phyloP scores from a whole-genome alignment of 2,797 vertebrate genomes.

The Natrix natrix region DNA sequence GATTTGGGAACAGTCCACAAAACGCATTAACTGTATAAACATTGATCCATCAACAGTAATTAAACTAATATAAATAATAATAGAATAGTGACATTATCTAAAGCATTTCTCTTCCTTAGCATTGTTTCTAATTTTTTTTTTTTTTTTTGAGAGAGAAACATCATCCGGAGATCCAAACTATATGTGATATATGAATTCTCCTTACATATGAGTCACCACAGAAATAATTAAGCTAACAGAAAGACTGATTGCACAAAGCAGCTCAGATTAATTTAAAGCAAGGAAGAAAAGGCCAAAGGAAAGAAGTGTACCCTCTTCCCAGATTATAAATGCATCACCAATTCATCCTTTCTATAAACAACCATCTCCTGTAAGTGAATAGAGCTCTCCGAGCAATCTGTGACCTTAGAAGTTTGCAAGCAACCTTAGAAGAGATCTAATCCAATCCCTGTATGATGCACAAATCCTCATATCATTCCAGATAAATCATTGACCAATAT shows the following conservation, averaged over 20 bases:
- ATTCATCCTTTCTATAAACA: not conserved
- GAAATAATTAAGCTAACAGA: constrained; percentile 2
- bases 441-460: not conserved
- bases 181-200: not conserved
- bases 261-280: not conserved
- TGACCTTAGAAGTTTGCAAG: not conserved
- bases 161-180: not conserved
- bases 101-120: not conserved
- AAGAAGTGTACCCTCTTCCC: not conserved
- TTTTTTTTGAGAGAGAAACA: not conserved
- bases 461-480: not conserved
- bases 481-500: not conserved
- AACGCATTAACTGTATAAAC: constrained; percentile 14
- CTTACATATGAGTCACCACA: constrained; percentile 24
- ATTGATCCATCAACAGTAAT: not conserved
- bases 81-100: not conserved
- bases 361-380: not conserved
- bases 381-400: not conserved
- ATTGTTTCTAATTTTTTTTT: not conserved
- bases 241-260: not conserved
- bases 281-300: not conserved
- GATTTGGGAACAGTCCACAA: not conserved
- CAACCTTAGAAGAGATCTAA: not conserved
- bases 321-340: not conserved
- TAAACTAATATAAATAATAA: constrained; percentile 16